phyloP scores from a whole-genome alignment of 2,888 invertebrate species.

The Pachydiplax longipennis region DNA sequence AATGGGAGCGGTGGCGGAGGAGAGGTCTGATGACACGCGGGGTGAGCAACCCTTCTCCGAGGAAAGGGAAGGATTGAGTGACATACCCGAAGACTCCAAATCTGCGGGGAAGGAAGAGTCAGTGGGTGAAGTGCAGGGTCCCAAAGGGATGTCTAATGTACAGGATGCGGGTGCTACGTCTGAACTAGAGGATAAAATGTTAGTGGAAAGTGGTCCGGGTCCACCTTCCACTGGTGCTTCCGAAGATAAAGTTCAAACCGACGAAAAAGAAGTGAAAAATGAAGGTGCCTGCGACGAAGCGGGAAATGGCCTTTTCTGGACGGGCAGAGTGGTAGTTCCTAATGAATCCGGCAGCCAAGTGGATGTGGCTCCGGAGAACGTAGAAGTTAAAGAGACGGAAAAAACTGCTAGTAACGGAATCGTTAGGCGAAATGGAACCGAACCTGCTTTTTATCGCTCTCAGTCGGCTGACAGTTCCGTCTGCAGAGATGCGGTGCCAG shows the following conservation, averaged over 20 bases:
- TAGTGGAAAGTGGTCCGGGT: slow-evolving; percentile 11
- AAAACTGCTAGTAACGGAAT: slow-evolving; percentile 4
- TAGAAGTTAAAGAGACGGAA: background rate
- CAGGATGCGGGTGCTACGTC: background rate
- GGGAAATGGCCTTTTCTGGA: background rate
- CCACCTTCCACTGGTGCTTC: background rate
- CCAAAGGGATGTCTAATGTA: background rate
- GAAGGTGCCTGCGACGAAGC: background rate
- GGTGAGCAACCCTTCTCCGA: background rate
- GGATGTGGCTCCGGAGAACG: background rate
- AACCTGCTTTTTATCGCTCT: slow-evolving; percentile 3
- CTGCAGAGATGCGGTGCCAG: background rate
- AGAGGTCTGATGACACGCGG: background rate
- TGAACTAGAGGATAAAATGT: background rate
- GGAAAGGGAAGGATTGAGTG: background rate
- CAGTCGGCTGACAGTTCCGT: slow-evolving; percentile 7
- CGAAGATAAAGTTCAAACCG: background rate
- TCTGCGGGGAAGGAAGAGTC: background rate
- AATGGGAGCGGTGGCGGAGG: background rate
- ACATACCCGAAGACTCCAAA: background rate
- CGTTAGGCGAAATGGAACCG: slow-evolving; percentile 5
- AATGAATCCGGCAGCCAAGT: background rate
- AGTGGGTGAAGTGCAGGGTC: background rate
- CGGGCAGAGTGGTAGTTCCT: slow-evolving; percentile 38
- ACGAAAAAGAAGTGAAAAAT: background rate